phyloP scores from a whole-genome alignment of 1,140 invertebrate species.

The Diorhabda elongata region DNA sequence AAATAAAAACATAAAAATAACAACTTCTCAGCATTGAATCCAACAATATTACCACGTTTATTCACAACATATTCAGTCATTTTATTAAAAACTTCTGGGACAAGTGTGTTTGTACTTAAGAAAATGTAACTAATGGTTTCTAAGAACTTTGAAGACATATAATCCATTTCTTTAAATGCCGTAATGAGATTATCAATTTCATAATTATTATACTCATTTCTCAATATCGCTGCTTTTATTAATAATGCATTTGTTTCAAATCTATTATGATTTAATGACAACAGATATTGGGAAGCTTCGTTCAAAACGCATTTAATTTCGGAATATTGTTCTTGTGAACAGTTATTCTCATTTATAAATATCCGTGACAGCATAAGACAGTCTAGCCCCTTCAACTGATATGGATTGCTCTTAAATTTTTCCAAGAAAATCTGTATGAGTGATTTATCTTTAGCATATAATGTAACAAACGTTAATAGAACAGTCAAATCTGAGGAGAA shows the following conservation, averaged over 20 bases:
- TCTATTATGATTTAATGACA: conserved; percentile 3
- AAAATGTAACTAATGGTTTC: conserved; percentile 47
- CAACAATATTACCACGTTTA: conserved; percentile 44
- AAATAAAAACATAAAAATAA: conserved; percentile 49
- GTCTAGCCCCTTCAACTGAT: conserved; percentile 44
- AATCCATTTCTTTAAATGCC: conserved; percentile 20
- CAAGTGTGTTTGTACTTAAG: conserved; percentile 39
- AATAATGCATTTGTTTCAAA: conserved; percentile 16
- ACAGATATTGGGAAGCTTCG: conserved; percentile 13
- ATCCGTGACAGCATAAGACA: conserved; percentile 42
- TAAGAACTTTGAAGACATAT: conserved; percentile 46
- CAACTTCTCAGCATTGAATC: conserved; percentile 51
- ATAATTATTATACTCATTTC: conserved; percentile 20
- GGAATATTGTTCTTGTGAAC: conserved; percentile 6
- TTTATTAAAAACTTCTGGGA: conserved; percentile 48
- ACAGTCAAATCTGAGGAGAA: conserved; percentile 46
- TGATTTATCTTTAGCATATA: conserved; percentile 45
- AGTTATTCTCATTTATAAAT: conserved; percentile 1
- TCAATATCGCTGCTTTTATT: conserved; percentile 18
- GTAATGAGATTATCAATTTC: conserved; percentile 19
- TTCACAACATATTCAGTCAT: conserved; percentile 48
- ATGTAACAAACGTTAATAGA: conserved; percentile 49
- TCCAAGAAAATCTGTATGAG: conserved; percentile 41
- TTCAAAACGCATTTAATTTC: conserved; percentile 8
- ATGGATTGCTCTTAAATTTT: conserved; percentile 41